These are phyloP conservation scores for Forbesichthys papilliferus DNA, from an alignment of 2,113 vertebrate genomes.

Conservation along the genomic window DNA sequence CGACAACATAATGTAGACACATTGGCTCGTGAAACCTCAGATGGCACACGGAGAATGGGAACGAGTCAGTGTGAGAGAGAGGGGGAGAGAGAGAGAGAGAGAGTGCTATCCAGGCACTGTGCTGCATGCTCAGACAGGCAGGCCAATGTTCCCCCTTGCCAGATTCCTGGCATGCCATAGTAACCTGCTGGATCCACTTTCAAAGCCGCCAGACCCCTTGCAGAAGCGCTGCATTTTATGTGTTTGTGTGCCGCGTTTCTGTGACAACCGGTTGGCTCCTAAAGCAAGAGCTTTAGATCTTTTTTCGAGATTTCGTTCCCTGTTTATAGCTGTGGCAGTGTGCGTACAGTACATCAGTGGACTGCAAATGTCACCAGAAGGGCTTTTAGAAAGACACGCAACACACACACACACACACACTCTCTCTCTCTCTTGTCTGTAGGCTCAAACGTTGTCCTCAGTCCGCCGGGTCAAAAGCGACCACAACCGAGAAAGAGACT, in stretches of 20 bases:
- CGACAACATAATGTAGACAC: too few relatives aligned
- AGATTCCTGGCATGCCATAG: slow-evolving; percentile 81
- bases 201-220: slow-evolving; percentile 35
- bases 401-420: slow-evolving; percentile 5
- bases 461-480: slow-evolving; percentile 16
- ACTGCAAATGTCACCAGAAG: slow-evolving; percentile 6
- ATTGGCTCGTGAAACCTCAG: too few relatives aligned
- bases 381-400: slow-evolving; percentile 3
- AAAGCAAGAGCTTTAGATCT: background rate
- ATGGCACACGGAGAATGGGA: too few relatives aligned
- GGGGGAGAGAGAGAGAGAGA: slow-evolving; percentile 43
- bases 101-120: slow-evolving; percentile 48
- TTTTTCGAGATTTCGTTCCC: background rate
- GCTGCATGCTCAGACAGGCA: slow-evolving; percentile 74
- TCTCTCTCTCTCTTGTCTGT: background rate
- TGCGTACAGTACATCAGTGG: background rate
- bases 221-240: slow-evolving; percentile 26
- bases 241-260: slow-evolving; percentile 22
- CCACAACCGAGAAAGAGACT: background rate
- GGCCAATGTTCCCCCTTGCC: slow-evolving; percentile 64
- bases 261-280: background rate
- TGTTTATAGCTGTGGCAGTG: slow-evolving; percentile 2
- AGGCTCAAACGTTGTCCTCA: slow-evolving; percentile 22
- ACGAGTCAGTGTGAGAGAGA: slow-evolving; percentile 11
- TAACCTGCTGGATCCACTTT: slow-evolving; percentile 75